phyloP scores from a whole-genome alignment of 2,888 invertebrate genomes.

The Herminia tarsipennalis region DNA sequence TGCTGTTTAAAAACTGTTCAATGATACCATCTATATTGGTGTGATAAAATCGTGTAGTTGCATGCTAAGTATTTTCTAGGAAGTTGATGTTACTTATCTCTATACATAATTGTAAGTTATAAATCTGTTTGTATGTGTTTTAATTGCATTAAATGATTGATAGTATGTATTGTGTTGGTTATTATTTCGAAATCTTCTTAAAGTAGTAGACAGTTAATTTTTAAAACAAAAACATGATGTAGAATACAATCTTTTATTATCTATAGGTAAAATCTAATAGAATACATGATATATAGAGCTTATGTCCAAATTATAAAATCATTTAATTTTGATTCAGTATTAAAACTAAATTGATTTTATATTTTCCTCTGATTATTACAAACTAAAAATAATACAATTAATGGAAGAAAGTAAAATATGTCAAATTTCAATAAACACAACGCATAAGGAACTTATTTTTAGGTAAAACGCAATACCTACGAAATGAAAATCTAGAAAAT shows the following conservation, averaged over 20 bases:
- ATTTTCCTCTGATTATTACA: conserved; percentile 64
- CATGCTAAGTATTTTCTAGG: too few relatives aligned
- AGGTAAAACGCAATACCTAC: conserved; percentile 28
- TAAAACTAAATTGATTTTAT: conserved; percentile 74
- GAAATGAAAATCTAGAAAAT: conserved; percentile 24
- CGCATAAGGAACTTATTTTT: conserved; percentile 50
- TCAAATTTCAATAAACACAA: conserved; percentile 53
- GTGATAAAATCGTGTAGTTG: too few relatives aligned
- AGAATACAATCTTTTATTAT: conserved; percentile 61
- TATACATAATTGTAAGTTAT: too few relatives aligned
- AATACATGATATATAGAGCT: conserved; percentile 74
- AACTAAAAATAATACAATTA: conserved; percentile 66
- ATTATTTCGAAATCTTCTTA: neutral
- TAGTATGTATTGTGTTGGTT: neutral
- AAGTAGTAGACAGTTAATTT: too few relatives aligned
- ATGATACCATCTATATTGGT: too few relatives aligned
- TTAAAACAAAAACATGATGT: conserved; percentile 28
- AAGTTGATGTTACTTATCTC: too few relatives aligned
- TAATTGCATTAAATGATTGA: too few relatives aligned
- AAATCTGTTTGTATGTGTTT: too few relatives aligned
- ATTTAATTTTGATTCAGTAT: conserved; percentile 73
- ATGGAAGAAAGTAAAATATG: conserved; percentile 74
- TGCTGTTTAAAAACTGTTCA: too few relatives aligned
- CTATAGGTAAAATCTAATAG: conserved; percentile 63
- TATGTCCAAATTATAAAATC: conserved; percentile 80